Base-by-base conservation (phyloP, 30 jellyfish, hydroid and myxozoan genomes). In the Aurelia sp. region DNA sequence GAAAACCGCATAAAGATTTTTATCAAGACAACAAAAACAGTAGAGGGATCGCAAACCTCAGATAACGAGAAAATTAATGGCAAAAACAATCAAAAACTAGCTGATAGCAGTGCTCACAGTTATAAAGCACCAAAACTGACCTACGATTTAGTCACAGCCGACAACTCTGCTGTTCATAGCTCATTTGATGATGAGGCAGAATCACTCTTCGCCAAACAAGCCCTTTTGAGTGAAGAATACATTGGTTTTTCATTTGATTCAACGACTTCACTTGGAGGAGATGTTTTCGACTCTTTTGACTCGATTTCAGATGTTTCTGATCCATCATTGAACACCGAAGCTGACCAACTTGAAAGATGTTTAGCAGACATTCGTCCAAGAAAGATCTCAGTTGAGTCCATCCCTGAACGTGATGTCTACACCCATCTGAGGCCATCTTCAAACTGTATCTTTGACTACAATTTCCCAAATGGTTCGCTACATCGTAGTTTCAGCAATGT, bases 401-500 rank as follows among this genome's bases (percentile, higher is more conserved):
- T 53, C 22, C 21, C 40, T 4, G 89, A 63, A 0, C 59, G 67
- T 21, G 65, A 16, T 27, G 1, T 16, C 57, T 30, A 17, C 33
- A 74, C 23, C 37, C 21, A 22, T 21, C 62, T 65, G 0, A 76
- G 27, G 19, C 62, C 47, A 15, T 61, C 79, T 19, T 53, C 16
- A 22, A 61, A 57, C 35, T 78, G 89, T 55, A 60, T 64, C 1
- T 60, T 60, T 52, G 87, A 84, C 57, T 70, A 66, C 51, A 22
- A 41, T 21, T 71, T 66, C 60, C 50, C 57, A 3, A 59, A 72
- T 47, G 93, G 87, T 16, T 84, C 84, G 13, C 15, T 73, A 58
- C 93, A 51, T 55, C 82, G 93, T n/a, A 84, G 93, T 63, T 84
- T 84, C 33, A 33, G 87, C 74, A 76, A 84, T 51, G 83, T 84